Evolutionary conservation across 2,888 invertebrate genomes (phyloP).

Genomic region (Agrotis clavis): DNA sequence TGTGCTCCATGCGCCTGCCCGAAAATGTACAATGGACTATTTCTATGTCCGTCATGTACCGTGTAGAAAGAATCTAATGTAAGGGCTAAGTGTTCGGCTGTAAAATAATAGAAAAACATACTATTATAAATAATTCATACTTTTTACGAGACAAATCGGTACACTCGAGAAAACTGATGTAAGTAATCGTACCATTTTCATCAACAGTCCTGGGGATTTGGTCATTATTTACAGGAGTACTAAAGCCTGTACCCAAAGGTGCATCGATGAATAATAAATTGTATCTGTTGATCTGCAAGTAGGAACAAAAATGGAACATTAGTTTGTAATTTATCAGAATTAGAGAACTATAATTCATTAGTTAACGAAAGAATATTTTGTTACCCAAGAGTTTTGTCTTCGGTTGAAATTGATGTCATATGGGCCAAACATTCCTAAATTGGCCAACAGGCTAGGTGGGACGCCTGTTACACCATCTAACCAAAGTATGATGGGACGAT

Average conservation of each 20-base stretch:
- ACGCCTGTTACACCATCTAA: conserved; percentile 96
- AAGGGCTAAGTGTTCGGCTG: conserved; percentile 93
- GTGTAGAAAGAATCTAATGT: conserved; percentile 93
- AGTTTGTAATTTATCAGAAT: neutral
- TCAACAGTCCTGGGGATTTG: conserved; percentile 56
- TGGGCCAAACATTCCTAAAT: conserved; percentile 96
- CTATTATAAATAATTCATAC: too few species aligned
- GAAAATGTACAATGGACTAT: conserved; percentile 95
- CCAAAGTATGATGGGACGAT: conserved; percentile 95
- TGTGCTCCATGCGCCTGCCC: conserved; percentile 98
- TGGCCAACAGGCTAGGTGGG: conserved; percentile 95
- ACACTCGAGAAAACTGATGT: neutral
- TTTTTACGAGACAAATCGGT: too few species aligned
- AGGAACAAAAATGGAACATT: neutral
- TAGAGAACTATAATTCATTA: neutral
- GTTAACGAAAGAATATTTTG: conserved; percentile 20
- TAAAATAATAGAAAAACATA: conserved; percentile 52
- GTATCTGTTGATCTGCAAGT: conserved; percentile 92
- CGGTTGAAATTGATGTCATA: conserved; percentile 92
- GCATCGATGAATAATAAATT: conserved; percentile 97
- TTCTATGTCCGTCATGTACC: conserved; percentile 92
- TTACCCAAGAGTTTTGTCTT: conserved; percentile 94
- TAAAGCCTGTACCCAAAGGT: conserved; percentile 97
- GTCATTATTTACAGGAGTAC: conserved; percentile 92
- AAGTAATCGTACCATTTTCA: conserved; percentile 51